Conservation (phyloP, 2,888 invertebrate species). For the Deroplatys truncata region DNA sequence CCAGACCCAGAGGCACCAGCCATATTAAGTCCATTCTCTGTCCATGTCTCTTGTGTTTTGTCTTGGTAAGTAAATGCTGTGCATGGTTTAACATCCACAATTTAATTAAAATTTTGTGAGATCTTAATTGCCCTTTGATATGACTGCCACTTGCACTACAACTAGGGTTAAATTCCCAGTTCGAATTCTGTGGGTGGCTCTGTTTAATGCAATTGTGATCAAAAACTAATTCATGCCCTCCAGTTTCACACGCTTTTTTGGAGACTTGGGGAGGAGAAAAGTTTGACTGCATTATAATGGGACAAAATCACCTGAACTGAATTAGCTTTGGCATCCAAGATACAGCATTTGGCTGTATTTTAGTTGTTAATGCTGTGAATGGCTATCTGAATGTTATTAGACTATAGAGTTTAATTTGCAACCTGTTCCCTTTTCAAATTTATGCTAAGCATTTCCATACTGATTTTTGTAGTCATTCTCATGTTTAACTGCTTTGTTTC, state of each 20-base stretch:
- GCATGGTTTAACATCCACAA: not conserved
- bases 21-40: conserved; percentile 57
- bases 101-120: not conserved
- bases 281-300: too few relatives aligned
- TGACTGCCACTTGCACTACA: not conserved
- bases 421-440: conserved; percentile 14
- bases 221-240: too few relatives aligned
- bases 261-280: too few relatives aligned
- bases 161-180: not conserved
- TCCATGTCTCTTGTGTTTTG: conserved; percentile 30
- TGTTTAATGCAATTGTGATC: not conserved
- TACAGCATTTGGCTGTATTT: not conserved
- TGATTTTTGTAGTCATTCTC: not conserved
- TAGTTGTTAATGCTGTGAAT: not conserved
- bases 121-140: not conserved
- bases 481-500: not conserved
- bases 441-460: conserved; percentile 21
- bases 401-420: not conserved
- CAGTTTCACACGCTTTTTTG: too few relatives aligned
- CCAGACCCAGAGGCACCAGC: conserved; percentile 78
- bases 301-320: not conserved
- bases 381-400: not conserved
- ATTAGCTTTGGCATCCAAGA: not conserved
- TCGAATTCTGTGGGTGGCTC: not conserved
- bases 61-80: conserved; percentile 34